These are phyloP conservation scores for Taenioides sp. DNA, from an alignment of 2,797 vertebrate species.

Conservation along the genomic window DNA sequence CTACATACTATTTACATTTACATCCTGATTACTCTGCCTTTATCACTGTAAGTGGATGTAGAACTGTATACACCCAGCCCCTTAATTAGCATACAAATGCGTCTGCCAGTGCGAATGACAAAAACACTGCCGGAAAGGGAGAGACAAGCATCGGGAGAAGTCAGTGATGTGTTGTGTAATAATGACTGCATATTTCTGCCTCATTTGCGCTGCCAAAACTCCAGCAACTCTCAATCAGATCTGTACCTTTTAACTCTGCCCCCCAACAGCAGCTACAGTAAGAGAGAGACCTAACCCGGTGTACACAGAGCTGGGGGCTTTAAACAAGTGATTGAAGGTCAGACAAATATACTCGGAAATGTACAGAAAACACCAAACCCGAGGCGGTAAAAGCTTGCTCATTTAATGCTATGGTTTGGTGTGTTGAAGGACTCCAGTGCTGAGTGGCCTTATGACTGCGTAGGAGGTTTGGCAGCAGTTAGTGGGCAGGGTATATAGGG, in stretches of 20 bases:
- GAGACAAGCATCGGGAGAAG: slow-evolving; percentile 32
- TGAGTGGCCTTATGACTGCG: slow-evolving; percentile 39
- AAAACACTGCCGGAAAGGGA: slow-evolving; percentile 23
- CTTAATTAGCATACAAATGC: slow-evolving; percentile 28
- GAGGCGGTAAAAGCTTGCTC: slow-evolving; percentile 34
- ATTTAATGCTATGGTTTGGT: slow-evolving; percentile 39
- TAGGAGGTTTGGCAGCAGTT: slow-evolving; percentile 33
- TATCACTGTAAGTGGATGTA: slow-evolving; percentile 7
- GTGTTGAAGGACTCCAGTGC: slow-evolving; percentile 45
- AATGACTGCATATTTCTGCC: slow-evolving; percentile 56
- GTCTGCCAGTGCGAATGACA: slow-evolving; percentile 4
- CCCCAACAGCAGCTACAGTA: slow-evolving; percentile 11
- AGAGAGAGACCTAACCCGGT: slow-evolving; percentile 4
- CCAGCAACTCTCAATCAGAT: slow-evolving; percentile 32
- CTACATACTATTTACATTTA: slow-evolving; percentile 19
- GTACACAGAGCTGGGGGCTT: background rate
- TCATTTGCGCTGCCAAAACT: slow-evolving; percentile 56
- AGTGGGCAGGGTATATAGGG: slow-evolving; percentile 24
- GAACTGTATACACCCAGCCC: background rate
- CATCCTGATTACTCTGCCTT: background rate
- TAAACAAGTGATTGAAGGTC: slow-evolving; percentile 14
- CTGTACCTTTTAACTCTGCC: slow-evolving; percentile 16
- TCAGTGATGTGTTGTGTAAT: slow-evolving; percentile 56
- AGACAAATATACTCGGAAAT: slow-evolving; percentile 9
- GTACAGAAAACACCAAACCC: slow-evolving; percentile 15